Conservation (phyloP, 2,113 vertebrate genomes). For the Aphelocoma coerulescens region DNA sequence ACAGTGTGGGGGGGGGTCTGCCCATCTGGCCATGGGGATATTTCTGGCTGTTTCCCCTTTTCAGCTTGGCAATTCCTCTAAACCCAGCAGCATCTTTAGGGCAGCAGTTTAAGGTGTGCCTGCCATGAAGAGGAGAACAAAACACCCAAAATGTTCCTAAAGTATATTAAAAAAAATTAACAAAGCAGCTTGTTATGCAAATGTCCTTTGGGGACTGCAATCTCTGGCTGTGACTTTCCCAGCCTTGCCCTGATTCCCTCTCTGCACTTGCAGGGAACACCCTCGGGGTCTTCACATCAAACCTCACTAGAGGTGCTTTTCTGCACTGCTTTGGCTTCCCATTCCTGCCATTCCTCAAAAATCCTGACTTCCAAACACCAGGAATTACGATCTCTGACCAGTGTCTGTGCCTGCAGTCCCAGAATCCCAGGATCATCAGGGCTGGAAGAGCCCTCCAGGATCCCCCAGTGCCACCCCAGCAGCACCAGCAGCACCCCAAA, state of each 20-base stretch:
- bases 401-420: not conserved
- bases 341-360: not conserved
- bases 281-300: not conserved
- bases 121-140: not conserved
- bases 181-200: constrained; percentile 17
- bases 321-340: not conserved
- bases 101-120: not conserved
- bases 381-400: not conserved
- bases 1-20: not conserved
- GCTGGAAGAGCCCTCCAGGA: accelerated
- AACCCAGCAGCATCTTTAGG: not conserved
- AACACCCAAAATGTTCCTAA: not conserved
- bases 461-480: not conserved
- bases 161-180: not conserved
- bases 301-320: not conserved
- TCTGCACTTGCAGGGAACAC: not conserved
- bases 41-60: not conserved
- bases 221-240: not conserved
- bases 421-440: not conserved
- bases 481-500: not conserved
- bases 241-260: constrained; percentile 38
- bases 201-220: constrained; percentile 18
- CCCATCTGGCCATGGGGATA: not conserved
- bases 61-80: not conserved
- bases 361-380: not conserved